These are phyloP conservation scores for Bolinopsis microptera DNA, from an alignment of 37 sponge, comb jelly and placozoan species.

Conservation along the genomic window DNA sequence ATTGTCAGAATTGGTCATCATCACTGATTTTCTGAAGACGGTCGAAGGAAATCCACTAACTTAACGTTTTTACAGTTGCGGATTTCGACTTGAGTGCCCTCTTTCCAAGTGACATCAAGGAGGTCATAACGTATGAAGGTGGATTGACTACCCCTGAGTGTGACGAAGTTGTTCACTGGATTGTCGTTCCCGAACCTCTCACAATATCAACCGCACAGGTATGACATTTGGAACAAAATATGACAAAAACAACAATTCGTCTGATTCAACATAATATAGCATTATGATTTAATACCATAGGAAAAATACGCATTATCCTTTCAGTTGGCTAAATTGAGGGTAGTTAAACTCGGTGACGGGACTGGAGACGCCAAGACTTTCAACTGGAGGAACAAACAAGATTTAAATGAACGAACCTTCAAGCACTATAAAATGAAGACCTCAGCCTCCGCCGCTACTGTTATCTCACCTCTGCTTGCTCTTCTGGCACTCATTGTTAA, in stretches of 20 bases:
- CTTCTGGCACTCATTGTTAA: neutral
- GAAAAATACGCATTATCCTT: neutral
- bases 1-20: no score
- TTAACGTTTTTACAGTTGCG: neutral
- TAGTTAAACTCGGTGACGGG: neutral
- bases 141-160: slow-evolving; percentile 56
- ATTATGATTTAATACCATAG: neutral
- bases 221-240: neutral
- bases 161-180: slow-evolving; percentile 21
- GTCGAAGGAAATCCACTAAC: no score
- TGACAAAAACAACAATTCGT: neutral
- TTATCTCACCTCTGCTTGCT: neutral
- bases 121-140: slow-evolving; percentile 24
- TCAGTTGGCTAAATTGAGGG: neutral
- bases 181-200: slow-evolving; percentile 24
- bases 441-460: neutral
- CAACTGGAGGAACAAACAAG: slow-evolving; percentile 20
- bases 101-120: neutral
- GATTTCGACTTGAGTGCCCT: slow-evolving; percentile 18
- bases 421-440: neutral
- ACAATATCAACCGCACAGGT: slow-evolving; percentile 26
- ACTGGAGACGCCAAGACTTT: neutral
- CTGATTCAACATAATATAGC: neutral
- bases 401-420: neutral
- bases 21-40: no score